Conservation (phyloP, 2,888 invertebrate genomes). For the Euspilapteryx auroguttella region DNA sequence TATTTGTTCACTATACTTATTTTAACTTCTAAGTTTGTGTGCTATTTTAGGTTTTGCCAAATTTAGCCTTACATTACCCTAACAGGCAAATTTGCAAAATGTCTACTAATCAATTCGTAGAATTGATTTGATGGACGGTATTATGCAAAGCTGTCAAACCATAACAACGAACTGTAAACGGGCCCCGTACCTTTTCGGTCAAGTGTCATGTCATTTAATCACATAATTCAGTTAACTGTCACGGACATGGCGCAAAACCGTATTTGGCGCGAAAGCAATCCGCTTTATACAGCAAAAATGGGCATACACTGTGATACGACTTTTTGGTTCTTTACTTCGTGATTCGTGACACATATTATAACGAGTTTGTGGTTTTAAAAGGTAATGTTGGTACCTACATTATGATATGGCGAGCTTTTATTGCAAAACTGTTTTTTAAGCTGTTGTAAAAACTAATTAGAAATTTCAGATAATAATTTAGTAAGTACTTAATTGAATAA, state of each 20-base stretch:
- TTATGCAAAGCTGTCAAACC: background rate
- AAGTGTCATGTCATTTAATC: constrained; percentile 43
- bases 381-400: too few species aligned
- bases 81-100: too few species aligned
- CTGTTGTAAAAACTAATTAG: too few species aligned
- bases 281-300: constrained; percentile 40
- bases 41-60: too few species aligned
- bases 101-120: too few species aligned
- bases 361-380: background rate
- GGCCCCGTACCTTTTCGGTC: constrained; percentile 21
- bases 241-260: constrained; percentile 33
- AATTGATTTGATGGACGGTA: background rate
- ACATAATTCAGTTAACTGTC: constrained; percentile 54
- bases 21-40: too few species aligned
- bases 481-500: too few species aligned
- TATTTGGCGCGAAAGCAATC: constrained; percentile 60
- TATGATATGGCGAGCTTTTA: too few species aligned
- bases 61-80: too few species aligned
- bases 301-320: constrained; percentile 33
- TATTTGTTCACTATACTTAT: too few species aligned
- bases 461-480: too few species aligned
- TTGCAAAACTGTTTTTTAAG: too few species aligned
- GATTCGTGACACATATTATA: constrained; percentile 22
- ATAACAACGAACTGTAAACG: background rate
- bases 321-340: constrained; percentile 45